Evolutionary conservation across 2,797 vertebrate genomes (phyloP).

Genomic region (Lagothrix lagotricha): DNA sequence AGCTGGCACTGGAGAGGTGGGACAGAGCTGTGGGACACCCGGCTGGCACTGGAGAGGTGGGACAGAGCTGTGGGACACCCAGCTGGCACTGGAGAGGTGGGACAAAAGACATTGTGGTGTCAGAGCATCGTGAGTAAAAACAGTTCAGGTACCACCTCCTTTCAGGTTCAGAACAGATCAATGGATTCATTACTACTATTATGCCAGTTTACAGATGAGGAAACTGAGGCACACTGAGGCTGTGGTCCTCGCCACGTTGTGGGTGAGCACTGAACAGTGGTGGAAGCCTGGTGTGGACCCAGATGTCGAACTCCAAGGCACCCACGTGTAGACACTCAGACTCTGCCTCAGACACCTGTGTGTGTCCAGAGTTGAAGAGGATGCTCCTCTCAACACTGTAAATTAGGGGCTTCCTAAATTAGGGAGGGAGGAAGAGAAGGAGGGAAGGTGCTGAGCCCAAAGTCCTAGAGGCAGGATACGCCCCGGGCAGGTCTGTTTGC

Average conservation of each 20-base stretch:
- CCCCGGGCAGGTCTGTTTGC: not conserved
- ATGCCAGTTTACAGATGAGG: not conserved
- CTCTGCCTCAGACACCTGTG: not conserved
- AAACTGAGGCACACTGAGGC: rapidly evolving
- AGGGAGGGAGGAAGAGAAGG: too few relatives aligned
- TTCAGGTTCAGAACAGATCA: not conserved
- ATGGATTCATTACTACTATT: rapidly evolving
- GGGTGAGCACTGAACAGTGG: rapidly evolving
- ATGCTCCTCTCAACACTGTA: not conserved
- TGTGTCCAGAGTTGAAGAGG: not conserved
- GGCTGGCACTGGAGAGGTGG: too few relatives aligned
- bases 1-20: too few relatives aligned
- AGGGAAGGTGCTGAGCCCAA: rapidly evolving
- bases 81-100: rapidly evolving
- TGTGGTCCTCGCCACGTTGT: not conserved
- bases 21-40: too few relatives aligned
- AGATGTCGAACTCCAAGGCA: rapidly evolving
- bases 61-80: not conserved
- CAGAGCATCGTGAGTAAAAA: not conserved
- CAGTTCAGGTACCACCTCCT: rapidly evolving
- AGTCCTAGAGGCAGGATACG: not conserved
- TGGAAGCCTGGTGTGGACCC: not conserved
- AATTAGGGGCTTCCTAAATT: not conserved
- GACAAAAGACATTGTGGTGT: not conserved
- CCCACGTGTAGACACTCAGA: rapidly evolving